Evolutionary conservation across 2,888 invertebrate species (phyloP), one percentile per base, ranked within the genome.

Genomic region (Ormyrus labotus): DNA sequence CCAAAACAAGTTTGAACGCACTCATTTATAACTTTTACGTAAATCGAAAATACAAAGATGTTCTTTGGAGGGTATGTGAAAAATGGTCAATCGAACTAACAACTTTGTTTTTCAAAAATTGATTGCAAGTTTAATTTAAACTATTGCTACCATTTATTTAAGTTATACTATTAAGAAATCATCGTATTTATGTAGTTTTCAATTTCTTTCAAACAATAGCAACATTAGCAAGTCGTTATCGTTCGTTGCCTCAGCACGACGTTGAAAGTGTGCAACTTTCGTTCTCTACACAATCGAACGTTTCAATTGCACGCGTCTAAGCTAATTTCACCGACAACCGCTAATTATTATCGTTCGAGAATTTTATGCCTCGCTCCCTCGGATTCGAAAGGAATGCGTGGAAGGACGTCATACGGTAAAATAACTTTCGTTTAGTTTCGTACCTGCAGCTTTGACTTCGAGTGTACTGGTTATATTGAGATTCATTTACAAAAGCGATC

Each of bases 221-320:
- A 57, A 57, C 10, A n/a, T 57, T n/a, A 9, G 13, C 8, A n/a
- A 48, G 58, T 70, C 57, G 45, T n/a, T 68, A 60, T 11, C 11
- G 45, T 5, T 53, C 53, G 53, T 57, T 55, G 13, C 53, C 51
- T 63, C 8, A 63, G 48, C 47, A n/a, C 13, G 61, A 75, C n/a
- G 80, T 75, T 19, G 80, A 80, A 80, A 80, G 80, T 80, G 55
- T 68, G 34, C 8, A 57, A 80, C 80, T 80, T 80, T 80, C 80
- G 47, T 75, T 80, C 67, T 80, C 71, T 67, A 47, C 10, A 80
- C 74, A 67, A 71, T 71, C 60, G 71, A 58, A 75, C 55, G 50
- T 60, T 75, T 60, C 55, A 73, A 73, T 68, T 67, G 48, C 60
- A 57, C 63, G 19, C 11, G 13, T 48, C 63, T 19, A 55, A 47